Base-by-base conservation (phyloP, 35 echinoderm and acorn worm species). In the Lytechinus pictus region DNA sequence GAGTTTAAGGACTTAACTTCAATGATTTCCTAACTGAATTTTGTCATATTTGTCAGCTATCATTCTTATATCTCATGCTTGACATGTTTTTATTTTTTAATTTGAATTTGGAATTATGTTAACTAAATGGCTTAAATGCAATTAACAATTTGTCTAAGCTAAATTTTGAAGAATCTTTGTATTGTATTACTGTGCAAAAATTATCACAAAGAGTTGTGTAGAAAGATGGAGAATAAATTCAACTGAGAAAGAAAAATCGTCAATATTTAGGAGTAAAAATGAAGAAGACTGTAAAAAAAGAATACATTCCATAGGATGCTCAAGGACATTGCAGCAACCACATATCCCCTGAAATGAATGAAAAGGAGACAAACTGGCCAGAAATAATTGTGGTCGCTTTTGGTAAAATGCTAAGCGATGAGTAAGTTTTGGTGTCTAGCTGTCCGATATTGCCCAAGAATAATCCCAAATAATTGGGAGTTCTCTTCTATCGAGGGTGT, bases 381-480 rank as follows among this genome's bases (percentile, higher is more conserved):
- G 14, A 71, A 16, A 71, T 71, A 71, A 71, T 71, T 71, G 61
- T 21, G 61, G 61, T 71, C 24, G 61, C 61, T 71, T 71, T 71
- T 71, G 61, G 24, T 71, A 71, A 71, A 71, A 71, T 71, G 61
- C 61, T 71, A 79, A 79, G 66, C 21, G 66, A 79, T 79, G 66
- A 79, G 66, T 79, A 79, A 79, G 66, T 79, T 79, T 79, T 14
- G 66, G 66, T 79, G 66, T 79, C 66, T 79, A 24, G 8, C 19
- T 79, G 66, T 79, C 66, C 66, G 19, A 7, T 79, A 19, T n/a
- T 79, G 66, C 66, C 66, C 21, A 24, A 19, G 88, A 90, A 52
- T 44, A 90, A 54, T 90, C 88, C 88, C 88, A 90, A 90, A 90
- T 90, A 90, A 90, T 90, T 90, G 88, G 33, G 88, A 52, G 88